Conservation (phyloP, 2,888 invertebrate genomes). For the Hemistola chrysoprasaria region DNA sequence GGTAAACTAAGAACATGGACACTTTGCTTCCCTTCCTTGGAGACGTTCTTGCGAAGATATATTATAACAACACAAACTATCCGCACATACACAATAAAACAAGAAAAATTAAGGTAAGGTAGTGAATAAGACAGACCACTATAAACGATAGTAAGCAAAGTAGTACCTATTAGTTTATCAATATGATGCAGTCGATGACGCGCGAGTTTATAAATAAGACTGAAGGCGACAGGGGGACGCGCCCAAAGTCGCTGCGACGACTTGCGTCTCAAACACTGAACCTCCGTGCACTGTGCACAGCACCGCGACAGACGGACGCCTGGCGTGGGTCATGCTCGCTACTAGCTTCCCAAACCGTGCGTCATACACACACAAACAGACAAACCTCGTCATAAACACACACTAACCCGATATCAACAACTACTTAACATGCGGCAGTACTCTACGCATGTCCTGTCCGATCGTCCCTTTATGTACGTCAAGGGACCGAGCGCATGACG, state of each 20-base stretch:
- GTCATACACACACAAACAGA: constrained; percentile 51
- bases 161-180: constrained; percentile 56
- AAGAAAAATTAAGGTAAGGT: constrained; percentile 10
- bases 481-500: constrained; percentile 9
- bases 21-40: constrained; percentile 17
- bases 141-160: constrained; percentile 23
- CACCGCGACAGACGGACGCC: constrained; percentile 61
- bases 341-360: constrained; percentile 62
- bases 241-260: constrained; percentile 65
- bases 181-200: constrained; percentile 60
- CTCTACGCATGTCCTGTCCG: constrained; percentile 39
- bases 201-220: constrained; percentile 70
- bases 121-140: constrained; percentile 19
- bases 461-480: constrained; percentile 27
- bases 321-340: constrained; percentile 45
- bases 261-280: constrained; percentile 54
- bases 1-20: constrained; percentile 28
- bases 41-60: constrained; percentile 9
- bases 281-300: constrained; percentile 41
- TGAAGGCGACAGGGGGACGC: constrained; percentile 74
- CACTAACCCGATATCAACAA: constrained; percentile 43
- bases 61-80: no score
- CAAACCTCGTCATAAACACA: constrained; percentile 54
- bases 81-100: constrained; percentile 6
- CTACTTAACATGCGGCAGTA: constrained; percentile 61